Base-by-base conservation (phyloP, 2,888 invertebrate genomes). In the Cancer borealis region DNA sequence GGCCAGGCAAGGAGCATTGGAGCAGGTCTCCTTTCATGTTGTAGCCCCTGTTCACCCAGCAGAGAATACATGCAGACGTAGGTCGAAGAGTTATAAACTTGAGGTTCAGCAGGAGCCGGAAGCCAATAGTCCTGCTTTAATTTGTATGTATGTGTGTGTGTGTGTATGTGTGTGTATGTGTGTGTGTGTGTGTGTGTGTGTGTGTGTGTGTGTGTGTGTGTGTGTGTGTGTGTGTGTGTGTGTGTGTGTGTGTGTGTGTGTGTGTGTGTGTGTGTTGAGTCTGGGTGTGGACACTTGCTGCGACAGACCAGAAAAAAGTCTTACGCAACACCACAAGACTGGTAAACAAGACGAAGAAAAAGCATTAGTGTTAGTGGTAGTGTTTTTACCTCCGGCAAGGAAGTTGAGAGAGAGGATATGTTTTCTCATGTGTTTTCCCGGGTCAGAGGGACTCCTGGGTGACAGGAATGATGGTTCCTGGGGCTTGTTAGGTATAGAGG, bases 111-210 rank as follows among this genome's bases (percentile, higher is more conserved):
- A 66, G 21, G 12, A 6, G 49, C 49, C 49, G 60, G 60, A 21
- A 17, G 14, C 60, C 60, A 66, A 17, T 17, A 66, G 0, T 66
- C 60, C 60, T 17, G 17, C 60, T 21, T 21, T 66, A 39, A 39
- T 39, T 39, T 39, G 39, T 39, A 39, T 39, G 54, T 39, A 2
- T 39, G 39, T 39, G 39, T 14, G 45, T 26, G 17, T 87, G 45
- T 39, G 2, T 88, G 26, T 88, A 45, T 88, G 88, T 88, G 26
- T 88, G 88, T 26, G 26, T 88, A 5, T 88, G 88, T 88, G 26
- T 88, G 88, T 88, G 88, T 88, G 26, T 88, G 88, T 88, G 88
- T 88, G 26, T 88, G 88, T 26, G 26, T 88, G 26, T 88, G 88
- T 88, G 3, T 6, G 54, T 39, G 39, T 39, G 39, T 39, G 39